phyloP scores from a whole-genome alignment of 2,797 vertebrate species.

The Catamblyrhynchus diadema region DNA sequence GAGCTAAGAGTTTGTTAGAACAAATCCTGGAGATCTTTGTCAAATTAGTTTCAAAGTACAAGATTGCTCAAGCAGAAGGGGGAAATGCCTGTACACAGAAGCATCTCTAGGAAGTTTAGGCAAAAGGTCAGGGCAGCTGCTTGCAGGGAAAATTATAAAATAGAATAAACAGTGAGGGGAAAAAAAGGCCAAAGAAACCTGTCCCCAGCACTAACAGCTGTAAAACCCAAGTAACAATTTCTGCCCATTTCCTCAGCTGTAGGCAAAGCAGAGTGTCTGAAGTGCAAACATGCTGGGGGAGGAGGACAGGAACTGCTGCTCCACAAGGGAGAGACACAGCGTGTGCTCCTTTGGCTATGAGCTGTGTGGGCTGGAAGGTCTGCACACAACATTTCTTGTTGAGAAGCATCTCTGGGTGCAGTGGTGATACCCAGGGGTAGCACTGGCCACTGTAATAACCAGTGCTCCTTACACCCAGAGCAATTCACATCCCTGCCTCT shows the following conservation, averaged over 20 bases:
- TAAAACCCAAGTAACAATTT: background rate
- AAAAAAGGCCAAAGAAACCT: background rate
- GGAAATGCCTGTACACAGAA: background rate
- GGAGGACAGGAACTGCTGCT: background rate
- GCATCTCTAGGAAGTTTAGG: background rate
- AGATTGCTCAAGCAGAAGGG: background rate
- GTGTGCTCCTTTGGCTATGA: background rate
- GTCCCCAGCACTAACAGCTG: background rate
- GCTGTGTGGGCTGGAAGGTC: background rate
- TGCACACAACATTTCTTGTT: background rate
- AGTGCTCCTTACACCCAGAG: background rate
- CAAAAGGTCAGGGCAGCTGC: background rate
- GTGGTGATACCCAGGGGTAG: background rate
- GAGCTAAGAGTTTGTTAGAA: background rate
- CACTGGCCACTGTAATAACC: background rate
- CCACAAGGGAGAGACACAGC: background rate
- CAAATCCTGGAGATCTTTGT: background rate
- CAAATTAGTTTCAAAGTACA: background rate
- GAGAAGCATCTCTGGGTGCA: background rate
- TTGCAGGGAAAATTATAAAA: background rate
- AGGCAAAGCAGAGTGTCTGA: background rate
- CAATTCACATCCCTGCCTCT: background rate
- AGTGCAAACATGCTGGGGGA: background rate
- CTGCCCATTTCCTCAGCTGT: background rate
- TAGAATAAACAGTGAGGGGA: accelerated